phyloP scores from a whole-genome alignment of 2,888 invertebrate genomes.

The Strigamia transsilvanica region DNA sequence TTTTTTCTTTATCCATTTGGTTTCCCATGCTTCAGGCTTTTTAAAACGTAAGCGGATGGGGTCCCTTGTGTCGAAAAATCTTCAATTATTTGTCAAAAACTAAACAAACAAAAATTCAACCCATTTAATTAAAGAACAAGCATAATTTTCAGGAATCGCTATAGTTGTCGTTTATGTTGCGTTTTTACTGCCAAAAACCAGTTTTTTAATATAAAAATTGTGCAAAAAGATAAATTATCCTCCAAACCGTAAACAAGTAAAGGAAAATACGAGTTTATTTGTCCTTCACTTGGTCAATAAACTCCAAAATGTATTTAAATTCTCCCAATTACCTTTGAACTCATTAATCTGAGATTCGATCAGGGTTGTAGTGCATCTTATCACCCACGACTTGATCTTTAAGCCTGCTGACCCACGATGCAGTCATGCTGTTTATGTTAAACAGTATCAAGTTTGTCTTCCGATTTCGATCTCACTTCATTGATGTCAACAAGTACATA shows the following conservation, averaged over 20 bases:
- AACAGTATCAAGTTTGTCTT: constrained; percentile 26
- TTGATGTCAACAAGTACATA: background rate
- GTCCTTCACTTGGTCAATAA: background rate
- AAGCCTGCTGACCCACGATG: constrained; percentile 3
- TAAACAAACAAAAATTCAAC: no score
- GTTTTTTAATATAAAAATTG: background rate
- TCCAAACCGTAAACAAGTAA: background rate
- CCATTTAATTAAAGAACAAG: no score
- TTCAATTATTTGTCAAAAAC: no score
- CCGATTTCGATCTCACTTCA: background rate
- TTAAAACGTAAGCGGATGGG: background rate
- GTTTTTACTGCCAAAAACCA: no score
- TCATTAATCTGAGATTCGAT: background rate
- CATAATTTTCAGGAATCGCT: no score
- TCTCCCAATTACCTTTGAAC: background rate
- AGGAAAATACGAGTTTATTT: background rate
- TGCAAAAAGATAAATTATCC: background rate
- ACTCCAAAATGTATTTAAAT: background rate
- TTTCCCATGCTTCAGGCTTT: background rate
- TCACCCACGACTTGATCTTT: background rate
- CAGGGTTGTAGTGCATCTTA: background rate
- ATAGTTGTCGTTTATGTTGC: no score
- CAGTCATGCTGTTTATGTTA: constrained; percentile 25
- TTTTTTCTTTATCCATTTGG: background rate
- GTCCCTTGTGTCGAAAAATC: background rate